phyloP scores from a whole-genome alignment of 2,113 vertebrate species.

The Hystrix brachyura region DNA sequence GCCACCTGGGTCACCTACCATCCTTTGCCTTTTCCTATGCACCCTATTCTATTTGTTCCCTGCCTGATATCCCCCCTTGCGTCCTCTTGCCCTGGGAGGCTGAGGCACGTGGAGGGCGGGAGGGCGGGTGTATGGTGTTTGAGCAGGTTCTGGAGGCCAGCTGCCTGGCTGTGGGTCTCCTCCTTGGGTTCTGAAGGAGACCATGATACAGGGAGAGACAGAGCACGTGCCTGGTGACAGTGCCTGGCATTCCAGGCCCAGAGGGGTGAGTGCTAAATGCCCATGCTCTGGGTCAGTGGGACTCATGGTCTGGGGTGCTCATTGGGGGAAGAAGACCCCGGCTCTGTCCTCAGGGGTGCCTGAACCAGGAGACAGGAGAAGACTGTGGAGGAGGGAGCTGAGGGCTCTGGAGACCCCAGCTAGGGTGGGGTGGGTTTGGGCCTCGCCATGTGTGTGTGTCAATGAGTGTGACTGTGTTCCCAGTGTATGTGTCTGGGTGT shows the following conservation, averaged over 20 bases:
- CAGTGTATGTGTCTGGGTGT: not conserved
- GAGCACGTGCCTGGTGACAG: fast-evolving
- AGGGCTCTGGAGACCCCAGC: not conserved
- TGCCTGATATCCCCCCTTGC: not conserved
- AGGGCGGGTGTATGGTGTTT: not conserved
- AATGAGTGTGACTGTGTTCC: not conserved
- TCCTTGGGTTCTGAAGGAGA: not conserved
- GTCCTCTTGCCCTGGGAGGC: not conserved
- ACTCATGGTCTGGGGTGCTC: not conserved
- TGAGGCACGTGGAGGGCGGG: no score
- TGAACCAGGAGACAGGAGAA: not conserved
- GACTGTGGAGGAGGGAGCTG: not conserved
- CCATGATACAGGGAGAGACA: fast-evolving
- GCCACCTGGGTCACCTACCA: not conserved
- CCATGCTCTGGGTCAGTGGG: fast-evolving
- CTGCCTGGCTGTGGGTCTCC: not conserved
- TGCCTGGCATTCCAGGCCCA: no score
- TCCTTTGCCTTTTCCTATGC: not conserved
- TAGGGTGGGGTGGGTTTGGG: fast-evolving
- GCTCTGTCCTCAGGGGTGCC: no score
- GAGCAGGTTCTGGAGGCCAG: not conserved
- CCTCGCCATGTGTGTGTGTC: not conserved
- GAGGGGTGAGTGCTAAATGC: not conserved
- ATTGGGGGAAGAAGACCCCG: no score
- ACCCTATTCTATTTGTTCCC: fast-evolving